A percentile compares a stretch with the other conserved stretches of the same genome.
Conservation (phyloP, 2,797 vertebrate genomes). For the Hoplostethus mediterraneus region DNA sequence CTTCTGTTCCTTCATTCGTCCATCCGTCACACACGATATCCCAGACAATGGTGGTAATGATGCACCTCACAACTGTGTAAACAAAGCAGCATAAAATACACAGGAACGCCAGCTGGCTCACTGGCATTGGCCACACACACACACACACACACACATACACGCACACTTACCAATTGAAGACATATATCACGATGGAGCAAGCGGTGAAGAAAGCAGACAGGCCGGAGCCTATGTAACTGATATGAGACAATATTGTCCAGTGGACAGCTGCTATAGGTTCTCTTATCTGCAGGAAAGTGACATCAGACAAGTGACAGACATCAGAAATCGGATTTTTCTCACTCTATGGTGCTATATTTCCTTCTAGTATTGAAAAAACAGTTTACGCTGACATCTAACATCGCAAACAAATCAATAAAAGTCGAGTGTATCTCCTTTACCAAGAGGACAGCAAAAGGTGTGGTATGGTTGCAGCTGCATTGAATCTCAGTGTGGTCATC, state of each 20-base stretch:
- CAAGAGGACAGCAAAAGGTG: slow-evolving; percentile 80
- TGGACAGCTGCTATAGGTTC: slow-evolving; percentile 25
- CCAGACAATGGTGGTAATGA: too few relatives aligned
- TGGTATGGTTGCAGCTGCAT: slow-evolving; percentile 75
- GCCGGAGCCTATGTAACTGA: slow-evolving; percentile 80
- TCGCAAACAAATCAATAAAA: neutral
- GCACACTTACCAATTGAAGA: slow-evolving; percentile 61
- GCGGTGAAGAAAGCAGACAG: slow-evolving; percentile 78
- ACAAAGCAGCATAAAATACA: neutral
- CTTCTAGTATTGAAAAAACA: neutral
- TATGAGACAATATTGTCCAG: slow-evolving; percentile 75
- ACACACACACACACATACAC: neutral
- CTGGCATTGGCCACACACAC: neutral
- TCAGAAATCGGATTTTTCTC: too few relatives aligned
- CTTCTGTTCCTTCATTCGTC: too few relatives aligned
- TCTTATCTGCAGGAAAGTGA: slow-evolving; percentile 52
- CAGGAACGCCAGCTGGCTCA: slow-evolving; percentile 1
- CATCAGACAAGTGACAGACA: neutral
- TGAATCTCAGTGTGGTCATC: neutral
- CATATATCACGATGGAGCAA: slow-evolving; percentile 62
- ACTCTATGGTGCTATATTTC: too few relatives aligned
- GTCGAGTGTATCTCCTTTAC: slow-evolving; percentile 48
- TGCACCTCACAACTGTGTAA: too few relatives aligned
- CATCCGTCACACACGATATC: too few relatives aligned
- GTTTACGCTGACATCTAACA: too few relatives aligned